A percentile compares a stretch with the other conserved stretches of the same genome.
These are phyloP conservation scores for Bibio marci DNA, from an alignment of 2,888 invertebrate genomes.

Conservation along the genomic window DNA sequence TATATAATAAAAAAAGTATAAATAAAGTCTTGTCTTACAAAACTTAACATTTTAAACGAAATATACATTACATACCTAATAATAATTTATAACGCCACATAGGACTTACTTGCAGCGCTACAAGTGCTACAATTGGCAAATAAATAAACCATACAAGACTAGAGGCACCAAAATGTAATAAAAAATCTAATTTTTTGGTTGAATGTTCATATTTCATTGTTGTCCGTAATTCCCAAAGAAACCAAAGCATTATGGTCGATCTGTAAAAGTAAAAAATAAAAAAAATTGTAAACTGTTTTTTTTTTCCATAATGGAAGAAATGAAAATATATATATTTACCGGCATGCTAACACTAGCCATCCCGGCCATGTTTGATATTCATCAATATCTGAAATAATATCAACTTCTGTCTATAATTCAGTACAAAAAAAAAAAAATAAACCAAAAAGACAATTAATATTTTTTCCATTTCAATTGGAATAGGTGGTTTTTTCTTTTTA, in stretches of 20 bases:
- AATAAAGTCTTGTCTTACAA: background rate
- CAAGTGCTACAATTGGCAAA: slow-evolving; percentile 82
- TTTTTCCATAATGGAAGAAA: background rate
- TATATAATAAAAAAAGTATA: slow-evolving; percentile 3
- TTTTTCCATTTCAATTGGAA: background rate
- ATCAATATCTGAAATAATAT: slow-evolving; percentile 89
- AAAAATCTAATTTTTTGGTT: slow-evolving; percentile 73
- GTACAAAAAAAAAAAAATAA: slow-evolving; percentile 4
- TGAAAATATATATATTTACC: slow-evolving; percentile 18
- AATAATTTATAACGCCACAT: slow-evolving; percentile 91
- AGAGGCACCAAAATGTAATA: slow-evolving; percentile 92
- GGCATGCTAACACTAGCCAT: slow-evolving; percentile 76
- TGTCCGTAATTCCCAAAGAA: slow-evolving; percentile 53
- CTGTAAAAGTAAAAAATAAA: slow-evolving; percentile 23
- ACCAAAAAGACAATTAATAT: background rate
- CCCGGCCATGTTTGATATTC: slow-evolving; percentile 98
- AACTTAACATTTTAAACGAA: background rate
- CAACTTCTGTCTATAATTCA: slow-evolving; percentile 73
- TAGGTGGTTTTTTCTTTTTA: background rate
- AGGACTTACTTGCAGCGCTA: slow-evolving; percentile 83
- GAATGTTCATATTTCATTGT: slow-evolving; percentile 70
- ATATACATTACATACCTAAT: slow-evolving; percentile 31
- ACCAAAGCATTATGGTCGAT: slow-evolving; percentile 71
- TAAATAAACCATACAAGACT: slow-evolving; percentile 98
- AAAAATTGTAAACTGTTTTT: background rate